Evolutionary conservation across 2,113 vertebrate species (phyloP).

Genomic region (Megaceryle maxima): DNA sequence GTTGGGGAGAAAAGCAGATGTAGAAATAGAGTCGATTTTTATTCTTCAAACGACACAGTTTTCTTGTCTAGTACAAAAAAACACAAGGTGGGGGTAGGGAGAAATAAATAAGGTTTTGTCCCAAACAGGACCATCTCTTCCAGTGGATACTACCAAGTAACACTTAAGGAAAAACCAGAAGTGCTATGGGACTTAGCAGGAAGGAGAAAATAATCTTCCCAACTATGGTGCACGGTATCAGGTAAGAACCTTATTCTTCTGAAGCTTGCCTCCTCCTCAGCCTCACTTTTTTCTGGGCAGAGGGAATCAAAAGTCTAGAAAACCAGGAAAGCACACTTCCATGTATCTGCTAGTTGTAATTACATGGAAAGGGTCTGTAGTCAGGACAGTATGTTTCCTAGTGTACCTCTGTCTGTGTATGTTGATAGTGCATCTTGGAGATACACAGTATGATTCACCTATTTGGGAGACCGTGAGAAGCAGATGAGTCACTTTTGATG

Average conservation of each 20-base stretch:
- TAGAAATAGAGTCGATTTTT: constrained; percentile 26
- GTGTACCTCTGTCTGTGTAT: background rate
- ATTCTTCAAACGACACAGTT: background rate
- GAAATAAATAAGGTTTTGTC: background rate
- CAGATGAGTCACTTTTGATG: background rate
- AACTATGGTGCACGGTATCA: background rate
- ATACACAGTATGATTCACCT: background rate
- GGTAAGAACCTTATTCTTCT: background rate
- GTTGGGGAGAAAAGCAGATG: background rate
- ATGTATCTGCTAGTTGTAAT: background rate
- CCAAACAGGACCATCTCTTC: background rate
- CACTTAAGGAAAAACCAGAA: background rate
- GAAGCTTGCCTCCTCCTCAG: background rate
- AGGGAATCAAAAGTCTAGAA: background rate
- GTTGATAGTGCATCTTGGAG: background rate
- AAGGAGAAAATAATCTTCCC: background rate
- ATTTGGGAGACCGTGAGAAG: background rate
- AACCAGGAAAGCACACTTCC: background rate
- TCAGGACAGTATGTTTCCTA: background rate
- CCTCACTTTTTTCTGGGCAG: background rate
- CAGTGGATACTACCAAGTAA: background rate
- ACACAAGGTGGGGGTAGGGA: background rate
- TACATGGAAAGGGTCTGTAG: background rate
- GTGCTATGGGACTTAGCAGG: background rate
- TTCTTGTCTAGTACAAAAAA: background rate